Evolutionary conservation across 2,113 vertebrate species (phyloP).

Genomic region (Rhea pennata): DNA sequence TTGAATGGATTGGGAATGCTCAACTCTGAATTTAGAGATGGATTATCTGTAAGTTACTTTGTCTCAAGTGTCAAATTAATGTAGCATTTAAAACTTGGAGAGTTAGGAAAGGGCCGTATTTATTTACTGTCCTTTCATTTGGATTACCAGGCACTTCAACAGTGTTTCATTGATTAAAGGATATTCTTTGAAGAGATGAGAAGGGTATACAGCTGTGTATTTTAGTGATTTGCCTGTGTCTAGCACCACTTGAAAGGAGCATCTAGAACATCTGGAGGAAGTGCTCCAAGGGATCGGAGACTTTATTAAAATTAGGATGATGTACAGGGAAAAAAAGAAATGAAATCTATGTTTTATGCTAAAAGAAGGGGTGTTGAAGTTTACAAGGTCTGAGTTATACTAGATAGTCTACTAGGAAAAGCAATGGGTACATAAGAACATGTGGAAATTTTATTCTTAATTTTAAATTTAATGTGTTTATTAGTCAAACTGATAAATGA

Average conservation of each 20-base stretch:
- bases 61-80: neutral
- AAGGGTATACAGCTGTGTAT: neutral
- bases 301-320: neutral
- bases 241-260: neutral
- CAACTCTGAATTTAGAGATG: neutral
- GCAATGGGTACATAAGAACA: neutral
- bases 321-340: neutral
- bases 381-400: neutral
- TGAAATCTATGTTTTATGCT: neutral
- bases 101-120: neutral
- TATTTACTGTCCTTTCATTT: neutral
- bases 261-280: slow-evolving; percentile 17
- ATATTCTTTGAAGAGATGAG: neutral
- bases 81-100: neutral
- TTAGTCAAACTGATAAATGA: neutral
- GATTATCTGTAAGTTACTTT: neutral
- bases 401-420: neutral
- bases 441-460: neutral
- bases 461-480: neutral
- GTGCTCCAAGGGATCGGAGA: neutral
- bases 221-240: neutral
- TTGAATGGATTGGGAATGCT: neutral
- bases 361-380: neutral
- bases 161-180: neutral
- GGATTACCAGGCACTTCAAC: neutral